Evolutionary conservation across 2,113 vertebrate species (phyloP), one percentile per base, ranked within the genome.

Genomic region (Carlito syrichta): DNA sequence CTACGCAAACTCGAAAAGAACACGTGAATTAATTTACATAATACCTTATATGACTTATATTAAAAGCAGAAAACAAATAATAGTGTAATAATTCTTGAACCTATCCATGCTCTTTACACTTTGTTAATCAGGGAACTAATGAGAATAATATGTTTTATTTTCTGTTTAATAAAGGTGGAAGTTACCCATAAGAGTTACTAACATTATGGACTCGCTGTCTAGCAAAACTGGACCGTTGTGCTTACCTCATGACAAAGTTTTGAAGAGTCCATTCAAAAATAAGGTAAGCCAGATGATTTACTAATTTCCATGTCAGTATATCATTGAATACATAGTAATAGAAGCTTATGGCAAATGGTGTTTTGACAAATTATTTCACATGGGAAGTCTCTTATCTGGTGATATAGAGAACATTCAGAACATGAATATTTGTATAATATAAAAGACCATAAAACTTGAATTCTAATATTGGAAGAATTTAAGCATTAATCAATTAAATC

Each of bases 351-450:
- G 73, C 52, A 89, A 40, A 45, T 66, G 40, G 66, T 89, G 48
- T 52, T 95, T 89, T 92, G 50, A 94, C 94, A 97, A 89, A 89
- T 68, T 3, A 40, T 87, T 90, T 78, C 68, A 76, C 52, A 50
- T 38, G 63, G 20, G 69, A 89, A 86, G 19, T 92, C 62, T 90
- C 38, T 92, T 89, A 78, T 87, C 9, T 79, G 5, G 13, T 78
- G 27, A 12, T 63, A 63, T 20, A 76, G 38, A 69, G 38, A 76
- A 71, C 62, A 19, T 69, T 54, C 71, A 32, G 22, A 96, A 66
- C 23, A 66, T 73, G 71, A 62, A 30, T 60, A 63, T 92, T 86
- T 84, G 4, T 63, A 60, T 50, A 74, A 87, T 56, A 11, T 54
- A 68, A 86, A 95, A 82, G 10, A 79, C 3, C 6, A n/a, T 58